phyloP scores from a whole-genome alignment of 2,888 invertebrate genomes.

The Amaurobius ferox region DNA sequence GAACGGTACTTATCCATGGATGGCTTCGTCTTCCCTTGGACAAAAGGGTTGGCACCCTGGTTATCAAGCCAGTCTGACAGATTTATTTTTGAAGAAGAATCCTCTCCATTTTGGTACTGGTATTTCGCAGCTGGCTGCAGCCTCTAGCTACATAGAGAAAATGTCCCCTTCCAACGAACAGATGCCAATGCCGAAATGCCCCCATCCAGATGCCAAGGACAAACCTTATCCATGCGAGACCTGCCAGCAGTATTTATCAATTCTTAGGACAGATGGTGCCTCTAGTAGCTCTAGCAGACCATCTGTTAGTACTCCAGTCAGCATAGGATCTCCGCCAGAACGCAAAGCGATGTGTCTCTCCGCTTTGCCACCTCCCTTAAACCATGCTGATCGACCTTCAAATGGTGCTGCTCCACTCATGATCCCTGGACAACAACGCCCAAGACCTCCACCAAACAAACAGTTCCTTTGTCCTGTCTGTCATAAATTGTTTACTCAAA shows the following conservation, averaged over 20 bases:
- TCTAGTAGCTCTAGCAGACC: conserved; percentile 66
- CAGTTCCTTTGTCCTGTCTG: conserved; percentile 74
- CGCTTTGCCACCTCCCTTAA: conserved; percentile 44
- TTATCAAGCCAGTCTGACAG: conserved; percentile 74
- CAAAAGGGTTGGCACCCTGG: conserved; percentile 73
- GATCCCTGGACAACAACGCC: conserved; percentile 61
- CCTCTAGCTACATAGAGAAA: conserved; percentile 74
- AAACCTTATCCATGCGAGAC: conserved; percentile 73
- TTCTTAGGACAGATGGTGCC: conserved; percentile 71
- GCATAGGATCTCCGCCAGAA: conserved; percentile 62
- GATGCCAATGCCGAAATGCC: conserved; percentile 72
- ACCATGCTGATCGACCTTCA: conserved; percentile 54
- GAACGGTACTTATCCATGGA: conserved; percentile 74
- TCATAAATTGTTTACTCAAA: conserved; percentile 74
- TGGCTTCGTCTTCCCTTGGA: conserved; percentile 72
- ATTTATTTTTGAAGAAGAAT: conserved; percentile 74
- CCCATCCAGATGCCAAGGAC: conserved; percentile 72
- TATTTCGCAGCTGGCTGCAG: conserved; percentile 74
- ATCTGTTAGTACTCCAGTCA: conserved; percentile 63
- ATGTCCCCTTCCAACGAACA: conserved; percentile 73
- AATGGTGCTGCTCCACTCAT: conserved; percentile 43
- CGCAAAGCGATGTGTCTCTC: conserved; percentile 59
- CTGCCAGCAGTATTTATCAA: conserved; percentile 72
- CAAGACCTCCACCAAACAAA: conserved; percentile 66
- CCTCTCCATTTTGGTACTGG: conserved; percentile 72